A percentile compares a stretch with the other conserved stretches of the same genome.
Evolutionary conservation across 92 coral and sea anemone species (phyloP).

Genomic region (Actinernus sp.): DNA sequence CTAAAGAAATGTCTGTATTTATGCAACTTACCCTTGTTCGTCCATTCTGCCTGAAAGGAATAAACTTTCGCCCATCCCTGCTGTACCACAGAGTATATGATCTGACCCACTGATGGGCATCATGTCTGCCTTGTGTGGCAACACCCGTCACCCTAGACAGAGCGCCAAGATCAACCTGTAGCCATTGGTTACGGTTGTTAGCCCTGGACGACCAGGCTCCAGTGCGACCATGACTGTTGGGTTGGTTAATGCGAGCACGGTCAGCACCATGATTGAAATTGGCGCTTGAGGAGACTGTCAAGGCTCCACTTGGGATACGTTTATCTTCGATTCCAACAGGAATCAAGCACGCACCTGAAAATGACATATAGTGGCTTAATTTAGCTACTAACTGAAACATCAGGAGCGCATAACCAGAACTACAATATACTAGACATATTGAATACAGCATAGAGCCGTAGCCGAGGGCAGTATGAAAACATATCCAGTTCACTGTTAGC

Average conservation of each 20-base stretch:
- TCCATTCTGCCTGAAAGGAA: conserved; percentile 76
- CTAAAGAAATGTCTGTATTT: neutral
- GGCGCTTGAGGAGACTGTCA: conserved; percentile 76
- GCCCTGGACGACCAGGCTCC: conserved; percentile 92
- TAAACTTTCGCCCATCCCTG: conserved; percentile 62
- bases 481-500: too few relatives aligned
- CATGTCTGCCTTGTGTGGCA: conserved; percentile 95
- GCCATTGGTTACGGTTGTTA: conserved; percentile 80
- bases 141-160: conserved; percentile 62
- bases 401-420: too few relatives aligned
- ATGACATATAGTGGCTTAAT: too few relatives aligned
- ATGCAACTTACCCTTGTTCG: conserved; percentile 68
- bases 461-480: too few relatives aligned
- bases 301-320: conserved; percentile 78
- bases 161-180: conserved; percentile 81
- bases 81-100: conserved; percentile 64
- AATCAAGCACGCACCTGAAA: conserved; percentile 59
- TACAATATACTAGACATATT: too few relatives aligned
- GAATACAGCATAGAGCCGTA: too few relatives aligned
- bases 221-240: conserved; percentile 60
- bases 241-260: conserved; percentile 79
- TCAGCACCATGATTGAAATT: conserved; percentile 71
- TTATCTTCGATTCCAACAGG: conserved; percentile 86
- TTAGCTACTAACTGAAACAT: too few relatives aligned
- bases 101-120: conserved; percentile 81